Percentiles rank a stretch among this genome's conserved stretches.
Evolutionary conservation across 2,797 vertebrate species (phyloP).

Genomic region (Artibeus jamaicensis): DNA sequence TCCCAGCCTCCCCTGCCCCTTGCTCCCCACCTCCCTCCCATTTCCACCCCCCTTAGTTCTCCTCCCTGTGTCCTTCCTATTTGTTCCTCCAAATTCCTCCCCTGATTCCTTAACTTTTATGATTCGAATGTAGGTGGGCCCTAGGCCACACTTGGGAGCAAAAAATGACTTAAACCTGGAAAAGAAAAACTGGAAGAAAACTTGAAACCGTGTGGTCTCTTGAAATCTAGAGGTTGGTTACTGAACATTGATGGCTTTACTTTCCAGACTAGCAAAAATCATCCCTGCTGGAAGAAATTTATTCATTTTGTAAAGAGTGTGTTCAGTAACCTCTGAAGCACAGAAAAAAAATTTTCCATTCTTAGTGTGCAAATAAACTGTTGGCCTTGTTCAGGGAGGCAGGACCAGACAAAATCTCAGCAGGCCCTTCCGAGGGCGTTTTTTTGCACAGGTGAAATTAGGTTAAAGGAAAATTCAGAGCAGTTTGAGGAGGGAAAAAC

Average conservation of each 20-base stretch:
- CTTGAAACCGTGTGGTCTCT: neutral
- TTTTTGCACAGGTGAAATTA: conserved; percentile 48
- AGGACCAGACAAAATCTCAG: conserved; percentile 40
- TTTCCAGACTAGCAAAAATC: neutral
- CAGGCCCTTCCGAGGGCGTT: conserved; percentile 24
- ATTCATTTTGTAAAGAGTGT: neutral
- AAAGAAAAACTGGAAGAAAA: neutral
- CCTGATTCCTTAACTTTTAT: neutral
- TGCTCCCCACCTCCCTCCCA: too few species aligned
- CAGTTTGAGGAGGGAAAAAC: neutral
- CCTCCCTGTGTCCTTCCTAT: too few species aligned
- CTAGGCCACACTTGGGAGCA: neutral
- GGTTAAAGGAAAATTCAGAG: conserved; percentile 51
- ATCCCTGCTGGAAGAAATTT: neutral
- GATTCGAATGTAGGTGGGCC: neutral
- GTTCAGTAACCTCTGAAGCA: neutral
- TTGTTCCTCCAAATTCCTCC: too few species aligned
- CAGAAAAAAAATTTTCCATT: conserved; percentile 58
- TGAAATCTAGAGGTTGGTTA: neutral
- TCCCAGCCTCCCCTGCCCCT: too few species aligned
- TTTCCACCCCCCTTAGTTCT: too few species aligned
- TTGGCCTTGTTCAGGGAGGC: conserved; percentile 11
- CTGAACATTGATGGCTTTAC: neutral
- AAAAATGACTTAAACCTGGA: neutral
- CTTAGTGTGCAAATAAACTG: neutral